Conservation (phyloP, 2,797 vertebrate genomes). For the Periophthalmus magnuspinnatus region DNA sequence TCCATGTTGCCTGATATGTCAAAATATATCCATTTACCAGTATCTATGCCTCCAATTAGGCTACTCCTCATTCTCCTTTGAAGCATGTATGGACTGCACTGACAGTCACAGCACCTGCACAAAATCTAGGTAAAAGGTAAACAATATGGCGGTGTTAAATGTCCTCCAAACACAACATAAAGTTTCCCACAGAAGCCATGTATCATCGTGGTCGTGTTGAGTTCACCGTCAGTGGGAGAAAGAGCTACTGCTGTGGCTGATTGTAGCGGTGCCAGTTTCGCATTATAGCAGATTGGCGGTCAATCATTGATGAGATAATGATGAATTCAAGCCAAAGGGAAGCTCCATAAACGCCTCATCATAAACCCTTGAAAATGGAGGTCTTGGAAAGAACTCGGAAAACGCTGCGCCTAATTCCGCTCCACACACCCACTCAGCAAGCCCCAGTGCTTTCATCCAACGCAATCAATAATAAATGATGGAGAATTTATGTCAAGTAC, state of each 20-base stretch:
- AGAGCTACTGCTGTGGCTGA: neutral
- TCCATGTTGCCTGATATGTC: neutral
- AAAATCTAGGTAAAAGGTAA: slow-evolving; percentile 11
- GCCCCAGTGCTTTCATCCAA: slow-evolving; percentile 13
- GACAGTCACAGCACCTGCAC: slow-evolving; percentile 1
- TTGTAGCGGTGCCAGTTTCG: slow-evolving; percentile 23
- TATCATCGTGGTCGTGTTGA: neutral
- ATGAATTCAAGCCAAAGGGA: slow-evolving; percentile 55
- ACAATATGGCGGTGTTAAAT: slow-evolving; percentile 2
- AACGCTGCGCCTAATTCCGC: slow-evolving; percentile 2
- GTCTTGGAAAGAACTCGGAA: slow-evolving; percentile 18
- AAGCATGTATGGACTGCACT: slow-evolving; percentile 33
- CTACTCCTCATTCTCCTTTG: neutral
- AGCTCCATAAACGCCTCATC: slow-evolving; percentile 59
- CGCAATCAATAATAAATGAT: slow-evolving; percentile 6
- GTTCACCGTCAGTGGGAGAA: neutral
- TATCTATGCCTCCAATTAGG: neutral
- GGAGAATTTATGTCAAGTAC: neutral
- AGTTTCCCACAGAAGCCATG: neutral
- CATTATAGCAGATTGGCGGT: slow-evolving; percentile 66
- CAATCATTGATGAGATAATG: slow-evolving; percentile 73
- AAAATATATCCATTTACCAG: neutral
- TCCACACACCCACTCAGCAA: neutral
- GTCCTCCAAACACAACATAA: neutral
- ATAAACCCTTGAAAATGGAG: slow-evolving; percentile 51